Evolutionary conservation across 1,140 invertebrate genomes (phyloP), one percentile per base, ranked within the genome.

Genomic region (Ips typographus): DNA sequence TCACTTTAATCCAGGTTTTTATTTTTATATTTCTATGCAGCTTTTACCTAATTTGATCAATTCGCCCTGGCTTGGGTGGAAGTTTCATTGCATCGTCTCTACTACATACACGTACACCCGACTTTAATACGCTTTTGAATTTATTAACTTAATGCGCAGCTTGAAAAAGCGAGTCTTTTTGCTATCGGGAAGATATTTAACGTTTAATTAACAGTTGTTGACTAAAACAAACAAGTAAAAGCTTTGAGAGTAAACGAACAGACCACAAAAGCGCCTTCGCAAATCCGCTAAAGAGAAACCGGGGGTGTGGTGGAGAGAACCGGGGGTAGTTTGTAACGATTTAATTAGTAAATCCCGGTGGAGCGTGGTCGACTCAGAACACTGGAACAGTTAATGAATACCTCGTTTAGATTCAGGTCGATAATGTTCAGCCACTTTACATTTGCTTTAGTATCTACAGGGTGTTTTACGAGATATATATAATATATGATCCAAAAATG

Each of bases 261-360:
- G 40, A 64, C 61, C 61, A 53, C 61, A 64, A 64, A n/a, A 64
- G 49, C 61, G 36, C 49, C 61, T 64, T 64, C 39, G 61, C 40
- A 40, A 64, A 64, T 64, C 37, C 47, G 41, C 47, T 53, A 42
- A 65, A 65, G 55, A 65, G 4, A 56, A 39, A n/a, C n/a, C n/a
- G n/a, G n/a, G 51, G 63, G 40, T 38, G n/a, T n/a, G 51, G 40
- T 7, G 47, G n/a, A n/a, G n/a, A n/a, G n/a, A n/a, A n/a, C n/a
- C n/a, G n/a, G 63, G 40, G 41, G 63, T 37, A 36, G 22, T 51
- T 6, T 55, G 63, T 38, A 65, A 65, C 63, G 63, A 65, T 65
- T 65, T 65, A 65, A 65, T 65, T 65, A 65, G 43, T 63, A 42
- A 41, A 63, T 63, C 61, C 61, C 61, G 61, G 61, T 65, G 63